Base-by-base conservation (phyloP, 2,113 vertebrate species). In the Strigops habroptila region DNA sequence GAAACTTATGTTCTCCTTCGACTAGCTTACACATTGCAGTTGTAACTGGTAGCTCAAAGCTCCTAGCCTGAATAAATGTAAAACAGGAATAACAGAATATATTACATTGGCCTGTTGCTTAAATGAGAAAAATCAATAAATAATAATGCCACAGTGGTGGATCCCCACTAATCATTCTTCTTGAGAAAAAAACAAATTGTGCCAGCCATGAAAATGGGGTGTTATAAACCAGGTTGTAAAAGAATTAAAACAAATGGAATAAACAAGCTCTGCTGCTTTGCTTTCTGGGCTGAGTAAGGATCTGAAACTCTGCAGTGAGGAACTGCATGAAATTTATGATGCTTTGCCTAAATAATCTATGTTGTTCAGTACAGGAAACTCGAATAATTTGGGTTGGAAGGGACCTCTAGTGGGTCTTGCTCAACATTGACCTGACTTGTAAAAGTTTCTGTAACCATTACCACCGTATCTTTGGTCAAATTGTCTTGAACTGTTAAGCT, bases 401-500 rank as follows among this genome's bases (percentile, higher is more conserved):
- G 93, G 95, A 95, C 95, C 94, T 95, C 92, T 93, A 94, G 96
- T 96, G 95, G 92, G 93, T 96, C 93, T 90, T 86, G 68, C n/a
- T 94, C 93, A 88, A 97, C 90, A 96, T 64, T 93, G 88, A 95
- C 77, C 76, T 41, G 62, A 86, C 55, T 95, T 76, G n/a, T 44
- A 73, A 95, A 95, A 82, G 48, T 71, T 92, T 82, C 49, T 82
- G 46, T 68, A 84, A 69, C n/a, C 7, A 1, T 75, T 79, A 31
- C 8, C 4, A 3, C 0, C 0, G 0, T 71, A 25, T 43, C 86
- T 93, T 92, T 77, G 43, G 51, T 89, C 78, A 75, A 78, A 35
- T 44, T 82, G 12, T 52, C 60, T 86, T 57, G 28, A 78, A 7
- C 18, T 16, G 6, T 71, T 79, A 84, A 64, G 14, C 11, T 79